Evolutionary conservation across 2,797 vertebrate species (phyloP), one percentile per base, ranked within the genome.

Genomic region (Hydrophis major): DNA sequence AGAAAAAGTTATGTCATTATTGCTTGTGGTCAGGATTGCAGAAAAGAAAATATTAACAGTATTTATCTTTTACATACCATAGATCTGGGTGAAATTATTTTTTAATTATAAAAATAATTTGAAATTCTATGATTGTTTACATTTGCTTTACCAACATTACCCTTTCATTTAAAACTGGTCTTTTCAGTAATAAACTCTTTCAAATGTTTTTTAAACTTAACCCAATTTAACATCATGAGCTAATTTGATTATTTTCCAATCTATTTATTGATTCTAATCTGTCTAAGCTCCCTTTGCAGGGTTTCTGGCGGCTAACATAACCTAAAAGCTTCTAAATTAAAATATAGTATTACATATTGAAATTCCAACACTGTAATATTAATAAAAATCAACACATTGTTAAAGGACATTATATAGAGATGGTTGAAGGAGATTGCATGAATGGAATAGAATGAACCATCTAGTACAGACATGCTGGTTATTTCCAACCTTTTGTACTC

Each of bases 401-500:
- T 90, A 92, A 20, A 88, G 28, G 27, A n/a, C 32, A 47, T n/a
- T 28, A 16, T 78, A 88, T 60, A 86, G 86, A 83, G 86, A 25
- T 63, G 87, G 8, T 87, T 28, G 22, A 78, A 61, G 55, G 42
- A 60, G 47, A 83, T 53, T 18, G 5, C 14, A 37, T 90, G 27
- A 90, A 61, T 63, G 47, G 89, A 92, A 94, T 47, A n/a, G 37
- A n/a, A 28, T 92, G 32, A 88, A 94, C 91, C 86, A 27, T 83
- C 56, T 50, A 90, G 37, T 63, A 66, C 27, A 92, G 89, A 92
- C 89, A 78, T 28, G 3, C 14, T 87, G 61, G 89, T 89, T 32
- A 63, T 89, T 92, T 90, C 93, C 93, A 94, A 90, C 53, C 78
- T 10, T 92, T 91, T 89, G 87, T 91, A 89, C 60, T 93, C 22